phyloP scores from a whole-genome alignment of 2,888 invertebrate species.

The Rhingia rostrata region DNA sequence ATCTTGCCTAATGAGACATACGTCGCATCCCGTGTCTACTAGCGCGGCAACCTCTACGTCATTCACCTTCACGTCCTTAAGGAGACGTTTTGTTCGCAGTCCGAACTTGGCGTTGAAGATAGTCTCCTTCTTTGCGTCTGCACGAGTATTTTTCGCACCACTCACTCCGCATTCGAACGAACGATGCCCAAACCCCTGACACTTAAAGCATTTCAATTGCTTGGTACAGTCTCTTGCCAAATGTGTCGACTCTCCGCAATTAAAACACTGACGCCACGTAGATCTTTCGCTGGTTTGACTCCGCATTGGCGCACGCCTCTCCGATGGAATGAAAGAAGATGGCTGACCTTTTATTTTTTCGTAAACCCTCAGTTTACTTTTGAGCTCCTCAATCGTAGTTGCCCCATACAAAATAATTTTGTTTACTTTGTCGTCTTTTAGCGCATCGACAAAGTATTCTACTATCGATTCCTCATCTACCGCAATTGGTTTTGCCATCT shows the following conservation, averaged over 20 bases:
- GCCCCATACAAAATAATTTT: too few species aligned
- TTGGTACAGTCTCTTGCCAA: conserved; percentile 28
- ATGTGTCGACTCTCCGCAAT: conserved; percentile 24
- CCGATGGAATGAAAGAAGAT: neutral
- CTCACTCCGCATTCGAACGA: neutral
- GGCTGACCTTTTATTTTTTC: conserved; percentile 15
- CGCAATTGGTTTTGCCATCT: too few species aligned
- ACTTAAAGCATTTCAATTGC: conserved; percentile 12
- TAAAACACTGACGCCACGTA: neutral
- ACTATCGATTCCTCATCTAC: too few species aligned
- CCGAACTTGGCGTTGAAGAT: conserved; percentile 12
- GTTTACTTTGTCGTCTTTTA: too few species aligned
- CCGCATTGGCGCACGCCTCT: too few species aligned
- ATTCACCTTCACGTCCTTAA: conserved; percentile 18
- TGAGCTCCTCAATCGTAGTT: too few species aligned
- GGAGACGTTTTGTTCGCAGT: neutral
- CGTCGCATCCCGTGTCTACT: conserved; percentile 17
- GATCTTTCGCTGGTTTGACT: too few species aligned
- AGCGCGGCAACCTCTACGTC: neutral
- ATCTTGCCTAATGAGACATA: neutral
- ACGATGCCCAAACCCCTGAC: neutral
- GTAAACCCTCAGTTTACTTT: neutral
- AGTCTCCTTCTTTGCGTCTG: neutral
- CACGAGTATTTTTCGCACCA: conserved; percentile 13
- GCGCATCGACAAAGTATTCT: too few species aligned